These are phyloP conservation scores for Myrmophylax atrothorax DNA, from an alignment of 2,113 vertebrate species.

Conservation along the genomic window DNA sequence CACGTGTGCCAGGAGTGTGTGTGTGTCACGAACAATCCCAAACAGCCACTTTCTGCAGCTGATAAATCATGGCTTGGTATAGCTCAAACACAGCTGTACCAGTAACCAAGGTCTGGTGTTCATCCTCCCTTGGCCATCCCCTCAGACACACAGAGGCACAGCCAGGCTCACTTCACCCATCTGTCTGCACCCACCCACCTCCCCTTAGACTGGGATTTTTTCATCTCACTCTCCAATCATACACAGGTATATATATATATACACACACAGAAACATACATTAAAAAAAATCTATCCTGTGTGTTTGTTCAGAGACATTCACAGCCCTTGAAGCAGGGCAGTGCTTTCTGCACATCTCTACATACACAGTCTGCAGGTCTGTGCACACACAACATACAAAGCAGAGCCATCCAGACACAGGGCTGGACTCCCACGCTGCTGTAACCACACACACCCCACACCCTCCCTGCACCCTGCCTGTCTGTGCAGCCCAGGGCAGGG, in stretches of 20 bases:
- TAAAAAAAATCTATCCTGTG: background rate
- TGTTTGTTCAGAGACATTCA: background rate
- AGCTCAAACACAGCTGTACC: background rate
- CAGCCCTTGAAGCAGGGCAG: background rate
- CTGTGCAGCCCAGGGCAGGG: background rate
- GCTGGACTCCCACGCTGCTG: background rate
- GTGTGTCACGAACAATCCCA: background rate
- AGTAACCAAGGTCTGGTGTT: background rate
- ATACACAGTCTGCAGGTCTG: background rate
- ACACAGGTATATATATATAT: background rate
- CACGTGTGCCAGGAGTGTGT: background rate
- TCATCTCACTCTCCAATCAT: background rate
- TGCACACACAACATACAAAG: background rate
- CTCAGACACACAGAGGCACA: background rate
- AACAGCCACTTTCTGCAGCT: background rate
- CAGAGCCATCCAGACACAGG: background rate
- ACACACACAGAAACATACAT: background rate
- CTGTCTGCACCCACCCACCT: background rate
- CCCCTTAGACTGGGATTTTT: background rate
- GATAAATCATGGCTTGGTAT: background rate
- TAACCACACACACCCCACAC: background rate
- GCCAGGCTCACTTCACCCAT: background rate
- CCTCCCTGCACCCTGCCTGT: background rate
- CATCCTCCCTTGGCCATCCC: background rate
- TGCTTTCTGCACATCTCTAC: background rate